Base-by-base conservation (phyloP, 2,113 vertebrate genomes). In the Takifugu flavidus region DNA sequence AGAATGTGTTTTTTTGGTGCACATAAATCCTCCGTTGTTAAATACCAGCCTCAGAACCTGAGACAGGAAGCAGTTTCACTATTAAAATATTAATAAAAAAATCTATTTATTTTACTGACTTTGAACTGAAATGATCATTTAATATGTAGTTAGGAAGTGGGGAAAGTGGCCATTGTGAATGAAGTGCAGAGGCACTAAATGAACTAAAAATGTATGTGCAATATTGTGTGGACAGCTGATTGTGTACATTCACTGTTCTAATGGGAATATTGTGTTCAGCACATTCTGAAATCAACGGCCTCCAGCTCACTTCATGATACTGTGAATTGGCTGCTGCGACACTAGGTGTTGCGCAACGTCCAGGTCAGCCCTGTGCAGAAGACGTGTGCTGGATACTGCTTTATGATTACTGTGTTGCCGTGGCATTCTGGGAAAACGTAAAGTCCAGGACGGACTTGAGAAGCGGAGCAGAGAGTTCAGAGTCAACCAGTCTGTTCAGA, bases 391-490 rank as follows among this genome's bases (percentile, higher is more conserved):
- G 45, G 4, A 13, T 5, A 47, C 5, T 15, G 59, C 66, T 86
- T 85, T 82, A 83, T 56, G 64, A 59, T 46, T 13, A 53, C 45
- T 26, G 14, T 31, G 6, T 28, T 52, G 47, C 59, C 47, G 39
- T 25, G 75, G 78, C 77, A 68, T 75, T 43, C 68, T 62, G 69
- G 71, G 51, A 83, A 55, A 80, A 57, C 67, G 56, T 89, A 89
- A 91, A 91, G 91, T 92, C 88, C 89, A 79, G 10, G 2, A 61
- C 25, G 88, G 90, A 87, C 73, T 11, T 55, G 0, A 4, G 46
- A 55, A 55, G 4, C 11, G 57, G 71, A 44, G 72, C 68, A 65
- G 54, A 65, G 25, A 60, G 73, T 45, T 72, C 70, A 62, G 56
- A 65, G 54, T 69, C 12, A 6, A 12, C 28, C 5, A 3, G 45